A percentile compares a stretch with the other conserved stretches of the same genome.
These are phyloP conservation scores for Thryonomys swinderianus DNA, from an alignment of 2,113 vertebrate species.

Conservation along the genomic window DNA sequence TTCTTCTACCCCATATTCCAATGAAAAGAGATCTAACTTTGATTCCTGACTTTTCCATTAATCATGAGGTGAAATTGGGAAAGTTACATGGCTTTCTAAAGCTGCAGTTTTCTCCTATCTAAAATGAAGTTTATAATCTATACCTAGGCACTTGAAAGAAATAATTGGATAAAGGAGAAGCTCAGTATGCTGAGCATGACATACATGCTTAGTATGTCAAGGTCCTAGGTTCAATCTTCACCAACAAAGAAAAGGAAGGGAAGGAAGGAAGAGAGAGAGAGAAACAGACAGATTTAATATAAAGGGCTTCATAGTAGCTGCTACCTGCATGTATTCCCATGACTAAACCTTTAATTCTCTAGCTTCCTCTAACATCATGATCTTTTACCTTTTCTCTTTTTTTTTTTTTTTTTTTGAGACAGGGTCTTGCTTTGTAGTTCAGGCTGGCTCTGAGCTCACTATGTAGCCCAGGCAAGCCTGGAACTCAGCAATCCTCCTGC, in stretches of 20 bases:
- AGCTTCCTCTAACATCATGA: neutral
- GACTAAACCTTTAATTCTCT: neutral
- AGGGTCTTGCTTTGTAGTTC: too few species aligned
- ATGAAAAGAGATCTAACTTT: slow-evolving; percentile 25
- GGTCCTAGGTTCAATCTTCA: neutral
- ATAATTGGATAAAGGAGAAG: neutral
- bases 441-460: too few species aligned
- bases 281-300: neutral
- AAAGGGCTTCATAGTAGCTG: neutral
- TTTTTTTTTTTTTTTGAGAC: too few species aligned
- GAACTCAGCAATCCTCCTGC: too few species aligned
- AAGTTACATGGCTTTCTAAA: neutral
- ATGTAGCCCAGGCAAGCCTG: too few species aligned
- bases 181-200: neutral
- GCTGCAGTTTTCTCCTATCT: neutral
- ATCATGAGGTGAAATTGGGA: neutral
- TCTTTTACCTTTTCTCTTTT: too few species aligned
- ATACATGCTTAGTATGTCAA: neutral
- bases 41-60: neutral
- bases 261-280: neutral
- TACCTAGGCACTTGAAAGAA: neutral
- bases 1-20: neutral
- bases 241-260: neutral
- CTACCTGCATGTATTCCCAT: neutral
- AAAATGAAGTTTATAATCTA: neutral